These are phyloP conservation scores for Prionailurus viverrinus DNA, from an alignment of 2,113 vertebrate genomes.

Conservation along the genomic window DNA sequence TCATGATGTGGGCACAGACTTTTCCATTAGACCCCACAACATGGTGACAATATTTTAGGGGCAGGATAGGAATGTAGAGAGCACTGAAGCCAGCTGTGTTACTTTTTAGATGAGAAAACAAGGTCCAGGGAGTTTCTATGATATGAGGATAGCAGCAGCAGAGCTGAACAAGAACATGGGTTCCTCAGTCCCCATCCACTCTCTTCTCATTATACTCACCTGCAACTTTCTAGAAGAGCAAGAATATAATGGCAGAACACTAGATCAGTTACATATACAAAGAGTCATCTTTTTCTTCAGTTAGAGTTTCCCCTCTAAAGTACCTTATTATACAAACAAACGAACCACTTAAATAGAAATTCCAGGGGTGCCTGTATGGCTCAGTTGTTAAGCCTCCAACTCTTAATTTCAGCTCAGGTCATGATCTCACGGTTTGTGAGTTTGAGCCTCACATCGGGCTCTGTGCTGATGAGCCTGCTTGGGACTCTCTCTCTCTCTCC, in stretches of 20 bases:
- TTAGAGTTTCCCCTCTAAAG: conserved; percentile 29
- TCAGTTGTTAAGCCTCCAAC: too few relatives aligned
- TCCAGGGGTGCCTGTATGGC: not conserved
- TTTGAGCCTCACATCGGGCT: too few relatives aligned
- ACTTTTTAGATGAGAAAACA: not conserved
- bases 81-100: not conserved
- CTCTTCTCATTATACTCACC: not conserved
- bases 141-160: not conserved
- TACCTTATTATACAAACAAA: not conserved
- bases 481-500: too few relatives aligned
- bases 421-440: too few relatives aligned
- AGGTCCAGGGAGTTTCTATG: not conserved
- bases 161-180: not conserved
- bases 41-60: not conserved
- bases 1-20: not conserved
- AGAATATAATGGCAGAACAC: not conserved
- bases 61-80: not conserved
- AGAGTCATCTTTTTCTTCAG: not conserved
- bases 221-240: not conserved
- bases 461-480: too few relatives aligned
- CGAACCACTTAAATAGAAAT: conserved; percentile 13
- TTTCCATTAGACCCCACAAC: not conserved
- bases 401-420: too few relatives aligned
- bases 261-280: not conserved
- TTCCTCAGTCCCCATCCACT: not conserved